Conservation (phyloP, 2,888 invertebrate species). For the Epiblema foenella region DNA sequence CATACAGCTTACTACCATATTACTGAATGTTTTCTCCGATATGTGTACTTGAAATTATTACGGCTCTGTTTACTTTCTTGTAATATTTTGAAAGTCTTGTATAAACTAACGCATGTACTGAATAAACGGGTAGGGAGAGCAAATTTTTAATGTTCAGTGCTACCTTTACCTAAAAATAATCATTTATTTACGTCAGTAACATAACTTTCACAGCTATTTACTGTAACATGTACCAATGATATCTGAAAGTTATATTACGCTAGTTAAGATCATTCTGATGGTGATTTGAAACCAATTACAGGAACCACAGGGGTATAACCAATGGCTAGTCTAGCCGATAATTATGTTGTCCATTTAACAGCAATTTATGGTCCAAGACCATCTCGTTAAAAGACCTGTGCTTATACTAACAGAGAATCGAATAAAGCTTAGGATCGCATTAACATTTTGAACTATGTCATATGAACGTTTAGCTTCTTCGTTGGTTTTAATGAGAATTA, state of each 20-base stretch:
- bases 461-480: neutral
- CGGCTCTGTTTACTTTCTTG: neutral
- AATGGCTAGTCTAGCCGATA: conserved; percentile 30
- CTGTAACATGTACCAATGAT: neutral
- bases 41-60: neutral
- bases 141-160: no score
- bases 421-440: conserved; percentile 22
- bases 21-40: neutral
- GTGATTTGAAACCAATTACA: conserved; percentile 38
- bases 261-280: conserved; percentile 2
- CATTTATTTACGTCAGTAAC: neutral
- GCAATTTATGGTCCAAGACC: conserved; percentile 29
- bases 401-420: conserved; percentile 1
- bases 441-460: neutral
- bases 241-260: conserved; percentile 11
- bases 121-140: no score
- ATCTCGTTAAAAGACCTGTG: conserved; percentile 22
- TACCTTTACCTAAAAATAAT: neutral
- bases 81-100: neutral
- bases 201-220: neutral
- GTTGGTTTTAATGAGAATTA: neutral
- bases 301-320: conserved; percentile 31
- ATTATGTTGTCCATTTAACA: conserved; percentile 42
- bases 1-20: neutral
- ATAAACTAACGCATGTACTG: no score